Evolutionary conservation across 2,113 vertebrate species (phyloP).

Genomic region (Scortum barcoo): DNA sequence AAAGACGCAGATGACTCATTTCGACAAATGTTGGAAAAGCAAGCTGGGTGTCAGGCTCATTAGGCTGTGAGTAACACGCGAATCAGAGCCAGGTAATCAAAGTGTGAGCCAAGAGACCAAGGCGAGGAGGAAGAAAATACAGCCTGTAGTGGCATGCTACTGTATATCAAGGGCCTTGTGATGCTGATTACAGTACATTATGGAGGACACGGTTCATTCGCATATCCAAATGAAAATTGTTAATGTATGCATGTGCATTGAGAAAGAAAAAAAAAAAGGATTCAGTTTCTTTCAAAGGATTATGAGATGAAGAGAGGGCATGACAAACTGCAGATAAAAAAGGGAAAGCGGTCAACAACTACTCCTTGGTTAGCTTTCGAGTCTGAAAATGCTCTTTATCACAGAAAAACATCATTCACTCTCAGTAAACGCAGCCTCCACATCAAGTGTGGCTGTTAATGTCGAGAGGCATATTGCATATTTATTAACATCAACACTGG

Average conservation of each 20-base stretch:
- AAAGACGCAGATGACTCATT: slow-evolving; percentile 22
- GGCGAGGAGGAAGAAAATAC: neutral
- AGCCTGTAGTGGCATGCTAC: neutral
- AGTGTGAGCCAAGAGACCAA: neutral
- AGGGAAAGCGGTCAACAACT: neutral
- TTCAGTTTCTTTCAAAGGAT: too few relatives aligned
- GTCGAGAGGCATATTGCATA: neutral
- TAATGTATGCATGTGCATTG: neutral
- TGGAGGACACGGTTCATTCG: neutral
- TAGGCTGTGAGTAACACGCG: slow-evolving; percentile 1
- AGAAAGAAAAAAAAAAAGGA: neutral
- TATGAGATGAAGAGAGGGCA: neutral
- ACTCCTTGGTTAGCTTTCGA: slow-evolving; percentile 11
- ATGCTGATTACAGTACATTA: neutral
- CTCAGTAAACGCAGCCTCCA: slow-evolving; percentile 4
- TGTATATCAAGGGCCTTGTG: neutral
- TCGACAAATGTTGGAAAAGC: slow-evolving; percentile 23
- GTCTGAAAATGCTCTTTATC: slow-evolving; percentile 39
- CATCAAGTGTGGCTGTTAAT: slow-evolving; percentile 5
- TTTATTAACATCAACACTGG: slow-evolving; percentile 9
- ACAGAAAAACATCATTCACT: slow-evolving; percentile 5
- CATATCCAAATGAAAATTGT: neutral
- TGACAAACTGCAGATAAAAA: neutral
- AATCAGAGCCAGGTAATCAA: neutral
- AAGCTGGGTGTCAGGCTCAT: slow-evolving; percentile 10